Base-by-base conservation (phyloP, 2,888 invertebrate species). In the Agrochola circellaris region DNA sequence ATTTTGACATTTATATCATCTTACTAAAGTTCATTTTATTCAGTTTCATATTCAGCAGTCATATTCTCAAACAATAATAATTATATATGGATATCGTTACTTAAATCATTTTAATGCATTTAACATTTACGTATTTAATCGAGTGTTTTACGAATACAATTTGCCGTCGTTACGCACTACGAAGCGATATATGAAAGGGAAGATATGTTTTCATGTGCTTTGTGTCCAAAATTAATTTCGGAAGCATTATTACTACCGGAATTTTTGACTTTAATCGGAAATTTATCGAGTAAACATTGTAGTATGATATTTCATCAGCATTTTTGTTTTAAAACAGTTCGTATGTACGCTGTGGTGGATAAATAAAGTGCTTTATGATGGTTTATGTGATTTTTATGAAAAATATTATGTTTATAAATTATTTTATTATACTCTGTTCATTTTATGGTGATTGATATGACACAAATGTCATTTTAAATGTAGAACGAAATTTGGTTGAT, bases 251-350 rank as follows among this genome's bases (percentile, higher is more conserved):
- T 51, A 79, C 42, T 42, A 42, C 42, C 38, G 80, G 6, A 15
- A 48, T 45, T 73, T 70, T 58, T 54, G 11, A 51, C 23, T 38
- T 56, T 26, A 48, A 71, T 70, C 23, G 9, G 30, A 30, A 73
- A 83, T 70, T 67, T 64, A 70, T 67, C 13, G 11, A 58, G 48
- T 54, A 26, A 34, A 65, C 3, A 48, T 56, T 73, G 51, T 45
- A 30, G 56, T 13, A 8, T 61, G 38, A 62, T 61, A 42, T 56
- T 82, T 58, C 61, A 62, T 56, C 45, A 60, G 34, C 34, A 26
- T 71, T 71, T 64, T 48, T 54, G 78, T 67, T 71, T 77, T 71
- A 67, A 78, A 66, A 67, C 61, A 62, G n/a, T 13, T 26, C 23
- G 38, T 61, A 15, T 56, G 61, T 61, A 75, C 17, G 17, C 23